phyloP scores from a whole-genome alignment of 2,113 vertebrate genomes.

The Cavia porcellus region DNA sequence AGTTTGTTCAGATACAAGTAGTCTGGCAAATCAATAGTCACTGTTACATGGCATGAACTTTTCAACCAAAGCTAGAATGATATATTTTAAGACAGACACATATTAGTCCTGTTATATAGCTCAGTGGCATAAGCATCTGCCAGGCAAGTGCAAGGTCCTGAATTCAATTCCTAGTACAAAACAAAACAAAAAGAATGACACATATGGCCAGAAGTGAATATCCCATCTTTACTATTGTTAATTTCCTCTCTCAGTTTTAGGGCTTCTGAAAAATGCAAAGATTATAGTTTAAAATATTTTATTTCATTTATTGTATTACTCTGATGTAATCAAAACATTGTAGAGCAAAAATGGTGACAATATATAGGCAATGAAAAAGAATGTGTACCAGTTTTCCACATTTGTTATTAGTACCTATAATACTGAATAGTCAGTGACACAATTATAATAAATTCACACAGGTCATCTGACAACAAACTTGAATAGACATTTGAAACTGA shows the following conservation, averaged over 20 bases:
- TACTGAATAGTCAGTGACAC: background rate
- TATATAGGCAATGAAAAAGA: background rate
- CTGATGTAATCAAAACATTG: background rate
- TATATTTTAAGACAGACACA: background rate
- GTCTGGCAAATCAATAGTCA: background rate
- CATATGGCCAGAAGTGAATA: background rate
- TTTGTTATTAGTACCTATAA: background rate
- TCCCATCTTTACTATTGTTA: background rate
- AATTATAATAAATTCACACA: background rate
- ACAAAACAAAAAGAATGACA: background rate
- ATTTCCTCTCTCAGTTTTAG: background rate
- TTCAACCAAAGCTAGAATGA: background rate
- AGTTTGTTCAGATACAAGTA: background rate
- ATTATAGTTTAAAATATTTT: background rate
- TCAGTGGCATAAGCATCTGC: too few relatives aligned
- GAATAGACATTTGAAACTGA: background rate
- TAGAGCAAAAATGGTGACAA: background rate
- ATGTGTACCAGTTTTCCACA: background rate
- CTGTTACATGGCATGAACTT: background rate
- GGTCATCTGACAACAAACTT: background rate
- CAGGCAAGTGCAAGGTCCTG: too few relatives aligned
- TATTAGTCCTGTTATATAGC: too few relatives aligned
- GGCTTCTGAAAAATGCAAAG: background rate
- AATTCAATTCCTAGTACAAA: too few relatives aligned
- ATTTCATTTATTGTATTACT: background rate